Evolutionary conservation across 2,797 vertebrate species (phyloP).

Genomic region (Atherinosoma microstoma): DNA sequence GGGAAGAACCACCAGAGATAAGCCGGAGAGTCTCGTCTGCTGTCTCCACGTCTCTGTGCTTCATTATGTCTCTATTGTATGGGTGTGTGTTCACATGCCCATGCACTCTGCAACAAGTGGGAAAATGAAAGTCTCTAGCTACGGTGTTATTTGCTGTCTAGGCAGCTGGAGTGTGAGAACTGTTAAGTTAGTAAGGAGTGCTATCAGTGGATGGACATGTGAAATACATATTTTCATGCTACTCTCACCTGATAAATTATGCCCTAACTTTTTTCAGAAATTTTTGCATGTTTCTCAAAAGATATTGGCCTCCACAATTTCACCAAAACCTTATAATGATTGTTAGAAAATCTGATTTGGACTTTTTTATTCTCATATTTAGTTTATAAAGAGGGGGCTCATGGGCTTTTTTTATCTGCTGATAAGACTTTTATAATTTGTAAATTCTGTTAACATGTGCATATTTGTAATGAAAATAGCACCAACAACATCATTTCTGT

Average conservation of each 20-base stretch:
- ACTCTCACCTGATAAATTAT: background rate
- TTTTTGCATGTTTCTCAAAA: background rate
- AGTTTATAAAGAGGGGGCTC: background rate
- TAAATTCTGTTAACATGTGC: background rate
- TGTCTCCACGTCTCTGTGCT: conserved; percentile 59
- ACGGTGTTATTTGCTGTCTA: conserved; percentile 35
- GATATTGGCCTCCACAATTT: conserved; percentile 8
- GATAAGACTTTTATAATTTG: background rate
- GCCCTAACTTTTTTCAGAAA: background rate
- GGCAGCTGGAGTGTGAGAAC: conserved; percentile 60
- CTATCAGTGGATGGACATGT: conserved; percentile 6
- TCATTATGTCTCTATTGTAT: conserved; percentile 74
- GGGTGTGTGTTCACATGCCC: conserved; percentile 43
- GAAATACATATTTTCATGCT: conserved; percentile 8
- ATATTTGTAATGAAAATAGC: background rate
- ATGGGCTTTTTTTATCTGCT: background rate
- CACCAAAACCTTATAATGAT: background rate
- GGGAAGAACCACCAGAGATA: conserved; percentile 74
- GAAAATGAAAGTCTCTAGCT: conserved; percentile 44
- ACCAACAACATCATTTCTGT: background rate
- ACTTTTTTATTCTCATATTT: conserved; percentile 8
- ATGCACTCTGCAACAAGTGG: conserved; percentile 47
- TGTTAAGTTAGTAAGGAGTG: conserved; percentile 12
- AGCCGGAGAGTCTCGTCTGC: conserved; percentile 67
- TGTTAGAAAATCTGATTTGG: background rate